Conservation (phyloP, 2,113 vertebrate genomes). For the Tupaia tana region DNA sequence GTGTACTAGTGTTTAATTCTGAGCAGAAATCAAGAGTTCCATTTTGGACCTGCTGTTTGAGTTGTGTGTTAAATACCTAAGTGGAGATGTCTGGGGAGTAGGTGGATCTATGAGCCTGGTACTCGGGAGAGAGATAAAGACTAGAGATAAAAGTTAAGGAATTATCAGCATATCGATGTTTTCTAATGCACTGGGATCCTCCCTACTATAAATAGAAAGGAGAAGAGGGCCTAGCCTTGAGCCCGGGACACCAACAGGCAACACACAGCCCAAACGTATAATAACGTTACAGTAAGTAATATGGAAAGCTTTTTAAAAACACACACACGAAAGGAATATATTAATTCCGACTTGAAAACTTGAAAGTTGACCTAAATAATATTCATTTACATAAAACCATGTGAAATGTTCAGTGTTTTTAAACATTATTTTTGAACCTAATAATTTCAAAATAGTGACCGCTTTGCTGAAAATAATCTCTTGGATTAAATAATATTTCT, state of each 20-base stretch:
- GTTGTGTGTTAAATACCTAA: neutral
- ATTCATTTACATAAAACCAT: neutral
- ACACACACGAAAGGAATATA: neutral
- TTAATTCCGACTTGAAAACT: neutral
- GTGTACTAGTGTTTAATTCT: neutral
- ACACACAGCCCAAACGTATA: neutral
- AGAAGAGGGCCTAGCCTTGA: neutral
- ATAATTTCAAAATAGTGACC: neutral
- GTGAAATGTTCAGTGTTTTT: neutral
- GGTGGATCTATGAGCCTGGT: neutral
- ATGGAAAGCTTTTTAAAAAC: neutral
- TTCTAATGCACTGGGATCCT: neutral
- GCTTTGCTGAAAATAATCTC: slow-evolving; percentile 18
- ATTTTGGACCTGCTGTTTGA: neutral
- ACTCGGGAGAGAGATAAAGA: neutral
- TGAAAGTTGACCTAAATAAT: slow-evolving; percentile 5
- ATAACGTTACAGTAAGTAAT: neutral
- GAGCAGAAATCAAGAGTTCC: neutral
- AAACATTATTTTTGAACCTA: neutral
- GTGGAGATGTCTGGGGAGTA: neutral
- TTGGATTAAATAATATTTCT: slow-evolving; percentile 14
- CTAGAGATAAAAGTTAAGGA: neutral
- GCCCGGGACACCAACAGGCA: neutral
- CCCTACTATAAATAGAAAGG: neutral
- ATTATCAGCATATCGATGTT: neutral